Evolutionary conservation across 2,113 vertebrate species (phyloP), one percentile per base, ranked within the genome.

Genomic region (rabbit (Oryctolagus cuniculus)): DNA sequence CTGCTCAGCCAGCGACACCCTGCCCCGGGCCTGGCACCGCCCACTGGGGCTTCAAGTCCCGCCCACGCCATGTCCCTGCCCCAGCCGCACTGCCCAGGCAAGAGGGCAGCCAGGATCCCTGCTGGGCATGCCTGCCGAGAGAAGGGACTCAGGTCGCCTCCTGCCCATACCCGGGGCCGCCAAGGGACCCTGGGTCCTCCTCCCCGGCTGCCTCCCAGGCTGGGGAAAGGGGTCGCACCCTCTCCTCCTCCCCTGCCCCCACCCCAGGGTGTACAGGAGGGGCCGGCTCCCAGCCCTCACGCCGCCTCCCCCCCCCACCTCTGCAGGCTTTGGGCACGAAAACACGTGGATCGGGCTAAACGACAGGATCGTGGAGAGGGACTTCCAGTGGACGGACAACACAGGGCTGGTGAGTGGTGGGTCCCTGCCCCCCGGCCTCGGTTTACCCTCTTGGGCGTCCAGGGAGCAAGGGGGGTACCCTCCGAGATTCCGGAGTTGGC

Each of bases 351-450:
- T 99, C 1, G 99, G 99, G 36, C 98, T 99, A 67, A 99, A 99
- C 0, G 99, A 99, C 97, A 98, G 99, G n/a, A 99, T 99, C 0
- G 99, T 99, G 97, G 99, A 99, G 97, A 99, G 99, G 44, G 99
- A 99, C 87, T 99, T 99, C 98, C 99, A 99, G 97, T 99, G 99
- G 99, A 99, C 99, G 0, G 99, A 99, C 97, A 99, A 99, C 98
- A 99, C 99, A 0, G 99, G 98, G 67, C 95, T 99, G 99, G 99
- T 99, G 97, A 99, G 99, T 73, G 7, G 21, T 31, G 1, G 49
- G 64, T 13, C 16, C 44, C 66, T 29, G 51, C n/a, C 34, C 29
- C 6, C 12, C 31, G 93, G 82, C 49, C 63, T 89, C 79, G 53
- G 70, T 63, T 87, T 34, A 87, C 70, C 70, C 11, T 70, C 31